Percentiles rank a stretch among this genome's conserved stretches.
phyloP scores from a whole-genome alignment of 2,888 invertebrate genomes.

The Leptinotarsa rubiginosa region DNA sequence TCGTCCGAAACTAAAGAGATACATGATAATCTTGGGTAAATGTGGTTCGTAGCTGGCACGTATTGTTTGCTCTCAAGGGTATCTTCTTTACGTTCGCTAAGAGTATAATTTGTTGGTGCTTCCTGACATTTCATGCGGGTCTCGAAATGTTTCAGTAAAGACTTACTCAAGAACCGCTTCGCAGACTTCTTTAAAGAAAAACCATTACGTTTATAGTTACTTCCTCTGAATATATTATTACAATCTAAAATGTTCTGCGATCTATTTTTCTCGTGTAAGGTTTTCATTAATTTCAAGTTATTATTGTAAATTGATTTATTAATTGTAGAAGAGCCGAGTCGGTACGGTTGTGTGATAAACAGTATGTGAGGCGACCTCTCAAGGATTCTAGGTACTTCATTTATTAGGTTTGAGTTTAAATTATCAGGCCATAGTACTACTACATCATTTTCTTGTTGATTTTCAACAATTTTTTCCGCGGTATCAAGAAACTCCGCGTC shows the following conservation, averaged over 20 bases:
- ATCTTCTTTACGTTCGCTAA: too few relatives aligned
- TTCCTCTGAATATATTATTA: neutral
- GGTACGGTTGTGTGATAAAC: neutral
- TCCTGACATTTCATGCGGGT: neutral
- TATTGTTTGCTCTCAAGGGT: too few relatives aligned
- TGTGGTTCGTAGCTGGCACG: too few relatives aligned
- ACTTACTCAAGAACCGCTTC: slow-evolving; percentile 7
- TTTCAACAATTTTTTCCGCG: neutral
- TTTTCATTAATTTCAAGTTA: slow-evolving; percentile 2
- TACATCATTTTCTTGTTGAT: neutral
- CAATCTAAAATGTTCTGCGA: slow-evolving; percentile 3
- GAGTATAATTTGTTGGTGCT: neutral
- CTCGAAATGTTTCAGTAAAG: neutral
- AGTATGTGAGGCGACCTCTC: neutral
- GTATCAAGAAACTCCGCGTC: neutral
- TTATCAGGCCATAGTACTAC: neutral
- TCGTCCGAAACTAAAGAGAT: too few relatives aligned
- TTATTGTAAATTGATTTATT: slow-evolving; percentile 7
- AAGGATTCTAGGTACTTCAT: neutral
- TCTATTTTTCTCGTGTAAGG: neutral
- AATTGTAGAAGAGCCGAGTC: neutral
- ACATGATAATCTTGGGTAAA: too few relatives aligned
- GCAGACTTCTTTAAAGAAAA: neutral
- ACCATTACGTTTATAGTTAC: neutral
- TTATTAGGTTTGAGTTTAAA: neutral